Conservation (phyloP, 2,797 vertebrate species). For the Gallinago nigripennis region DNA sequence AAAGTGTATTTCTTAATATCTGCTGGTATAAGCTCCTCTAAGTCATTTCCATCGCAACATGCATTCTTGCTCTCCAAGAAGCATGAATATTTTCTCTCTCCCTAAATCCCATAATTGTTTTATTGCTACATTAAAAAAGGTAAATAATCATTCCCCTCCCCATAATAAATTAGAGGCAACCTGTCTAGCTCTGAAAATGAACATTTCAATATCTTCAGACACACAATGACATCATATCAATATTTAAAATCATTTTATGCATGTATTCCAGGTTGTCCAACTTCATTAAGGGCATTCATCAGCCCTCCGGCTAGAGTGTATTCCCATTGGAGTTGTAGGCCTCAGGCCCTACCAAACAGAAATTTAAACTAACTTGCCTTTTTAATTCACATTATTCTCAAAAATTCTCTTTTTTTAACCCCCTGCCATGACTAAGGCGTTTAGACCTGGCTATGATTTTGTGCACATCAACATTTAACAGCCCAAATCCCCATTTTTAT, state of each 20-base stretch:
- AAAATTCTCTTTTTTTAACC: slow-evolving; percentile 73
- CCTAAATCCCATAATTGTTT: slow-evolving; percentile 69
- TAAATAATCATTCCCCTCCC: slow-evolving; percentile 82
- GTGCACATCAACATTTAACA: slow-evolving; percentile 48
- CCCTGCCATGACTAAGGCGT: slow-evolving; percentile 72
- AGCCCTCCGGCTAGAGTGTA: slow-evolving; percentile 87
- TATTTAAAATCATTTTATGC: slow-evolving; percentile 99
- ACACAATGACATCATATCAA: slow-evolving; percentile 93
- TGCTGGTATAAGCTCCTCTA: background rate
- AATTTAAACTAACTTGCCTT: slow-evolving; percentile 84
- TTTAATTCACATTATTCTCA: slow-evolving; percentile 82
- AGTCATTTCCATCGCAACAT: background rate
- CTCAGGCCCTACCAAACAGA: slow-evolving; percentile 85
- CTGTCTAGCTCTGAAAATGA: slow-evolving; percentile 92
- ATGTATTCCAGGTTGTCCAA: slow-evolving; percentile 97
- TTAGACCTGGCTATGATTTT: slow-evolving; percentile 62
- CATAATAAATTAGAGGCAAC: slow-evolving; percentile 82
- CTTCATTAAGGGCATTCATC: slow-evolving; percentile 98
- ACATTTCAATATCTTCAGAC: slow-evolving; percentile 92
- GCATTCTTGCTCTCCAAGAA: slow-evolving; percentile 10
- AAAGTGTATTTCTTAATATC: slow-evolving; percentile 20
- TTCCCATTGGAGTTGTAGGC: slow-evolving; percentile 83
- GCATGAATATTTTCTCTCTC: slow-evolving; percentile 13
- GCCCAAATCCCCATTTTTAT: slow-evolving; percentile 46
- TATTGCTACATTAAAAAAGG: slow-evolving; percentile 81